These are phyloP conservation scores for Proteles cristata DNA, from an alignment of 2,113 vertebrate species.

Conservation along the genomic window DNA sequence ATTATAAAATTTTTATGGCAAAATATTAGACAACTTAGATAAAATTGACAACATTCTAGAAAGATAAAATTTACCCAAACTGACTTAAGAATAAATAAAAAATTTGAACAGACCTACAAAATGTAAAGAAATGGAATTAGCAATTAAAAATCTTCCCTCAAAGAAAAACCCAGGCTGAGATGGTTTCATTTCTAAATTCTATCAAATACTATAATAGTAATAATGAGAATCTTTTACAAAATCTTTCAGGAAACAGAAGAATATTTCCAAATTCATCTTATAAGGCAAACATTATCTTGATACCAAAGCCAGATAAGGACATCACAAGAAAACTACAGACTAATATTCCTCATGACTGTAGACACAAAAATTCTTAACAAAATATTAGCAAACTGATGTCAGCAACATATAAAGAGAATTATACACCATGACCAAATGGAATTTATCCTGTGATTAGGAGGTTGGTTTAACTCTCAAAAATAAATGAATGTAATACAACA, in stretches of 20 bases:
- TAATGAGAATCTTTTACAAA: neutral
- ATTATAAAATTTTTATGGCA: neutral
- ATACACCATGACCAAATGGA: neutral
- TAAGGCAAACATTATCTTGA: neutral
- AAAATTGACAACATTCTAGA: neutral
- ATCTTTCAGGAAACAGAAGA: neutral
- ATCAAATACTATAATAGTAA: neutral
- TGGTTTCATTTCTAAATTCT: constrained; percentile 7
- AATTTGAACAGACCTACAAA: neutral
- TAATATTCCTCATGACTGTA: neutral
- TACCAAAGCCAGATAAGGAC: neutral
- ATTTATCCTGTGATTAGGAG: neutral
- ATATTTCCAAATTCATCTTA: neutral
- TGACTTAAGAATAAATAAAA: neutral
- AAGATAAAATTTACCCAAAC: neutral
- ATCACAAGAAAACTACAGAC: neutral
- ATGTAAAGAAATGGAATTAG: neutral
- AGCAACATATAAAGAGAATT: neutral
- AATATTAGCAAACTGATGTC: neutral
- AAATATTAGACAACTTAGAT: neutral
- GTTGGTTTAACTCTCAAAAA: neutral
- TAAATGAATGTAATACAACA: neutral
- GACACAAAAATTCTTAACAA: neutral
- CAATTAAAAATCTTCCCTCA: neutral
- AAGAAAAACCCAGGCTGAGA: neutral